Evolutionary conservation across 2,888 invertebrate species (phyloP).

Genomic region (Callyntrura guangdongensis): DNA sequence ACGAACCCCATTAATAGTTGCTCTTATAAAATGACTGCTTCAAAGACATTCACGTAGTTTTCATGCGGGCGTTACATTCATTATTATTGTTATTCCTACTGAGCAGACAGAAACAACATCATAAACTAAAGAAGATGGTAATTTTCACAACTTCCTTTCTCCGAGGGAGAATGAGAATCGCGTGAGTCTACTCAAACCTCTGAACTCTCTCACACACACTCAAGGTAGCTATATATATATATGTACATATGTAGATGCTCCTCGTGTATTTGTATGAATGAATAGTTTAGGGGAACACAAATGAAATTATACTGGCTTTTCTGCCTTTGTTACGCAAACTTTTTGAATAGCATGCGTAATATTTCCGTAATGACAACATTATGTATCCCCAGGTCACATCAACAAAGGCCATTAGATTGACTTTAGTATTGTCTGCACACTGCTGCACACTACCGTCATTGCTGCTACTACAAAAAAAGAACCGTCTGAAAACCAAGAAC

Average conservation of each 20-base stretch:
- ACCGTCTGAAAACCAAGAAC: background rate
- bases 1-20: constrained; percentile 11
- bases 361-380: constrained; percentile 76
- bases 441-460: background rate
- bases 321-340: constrained; percentile 48
- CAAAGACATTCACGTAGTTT: constrained; percentile 16
- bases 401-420: constrained; percentile 77
- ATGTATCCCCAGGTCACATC: constrained; percentile 74
- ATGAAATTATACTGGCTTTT: constrained; percentile 56
- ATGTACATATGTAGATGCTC: background rate
- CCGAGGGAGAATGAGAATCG: background rate
- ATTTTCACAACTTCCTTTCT: constrained; percentile 55
- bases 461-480: background rate
- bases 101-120: constrained; percentile 11
- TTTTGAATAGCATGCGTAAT: constrained; percentile 67
- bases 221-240: background rate
- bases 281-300: constrained; percentile 40
- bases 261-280: too few relatives aligned
- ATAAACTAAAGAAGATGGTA: constrained; percentile 61
- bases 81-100: constrained; percentile 30
- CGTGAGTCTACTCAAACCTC: background rate
- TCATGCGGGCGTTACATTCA: constrained; percentile 18
- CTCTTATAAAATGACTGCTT: background rate
- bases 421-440: constrained; percentile 70
- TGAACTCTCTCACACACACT: background rate